These are phyloP conservation scores for Scrobipalpa costella DNA, from an alignment of 2,888 invertebrate genomes.

Conservation along the genomic window DNA sequence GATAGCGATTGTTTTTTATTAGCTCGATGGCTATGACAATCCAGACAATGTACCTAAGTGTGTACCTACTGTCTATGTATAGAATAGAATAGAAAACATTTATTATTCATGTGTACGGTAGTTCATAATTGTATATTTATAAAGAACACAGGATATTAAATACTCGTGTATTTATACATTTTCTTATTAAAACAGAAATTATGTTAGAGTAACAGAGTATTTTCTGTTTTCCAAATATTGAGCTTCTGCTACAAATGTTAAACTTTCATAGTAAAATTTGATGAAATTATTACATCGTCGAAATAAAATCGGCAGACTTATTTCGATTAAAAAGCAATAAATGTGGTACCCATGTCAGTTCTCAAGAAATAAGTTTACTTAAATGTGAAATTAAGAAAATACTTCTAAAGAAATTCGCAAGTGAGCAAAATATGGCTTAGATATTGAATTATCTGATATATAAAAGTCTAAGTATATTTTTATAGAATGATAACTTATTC, in stretches of 20 bases:
- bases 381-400: neutral
- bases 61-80: neutral
- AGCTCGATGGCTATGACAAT: neutral
- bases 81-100: no score
- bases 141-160: no score
- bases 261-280: neutral
- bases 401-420: neutral
- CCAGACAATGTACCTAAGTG: neutral
- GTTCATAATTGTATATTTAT: neutral
- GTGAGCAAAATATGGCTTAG: neutral
- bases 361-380: conserved; percentile 3
- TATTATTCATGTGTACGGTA: neutral
- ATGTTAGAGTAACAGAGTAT: no score
- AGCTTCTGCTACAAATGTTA: no score
- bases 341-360: neutral
- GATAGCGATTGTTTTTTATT: conserved; percentile 16
- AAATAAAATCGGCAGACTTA: neutral
- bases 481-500: neutral
- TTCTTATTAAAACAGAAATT: no score
- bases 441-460: neutral
- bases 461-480: neutral
- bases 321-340: neutral
- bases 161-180: no score
- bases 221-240: no score
- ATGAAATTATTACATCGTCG: neutral